Percentiles rank a stretch among this genome's conserved stretches.
Conservation (phyloP, 2,888 invertebrate genomes). For the Leistus spinibarbis region DNA sequence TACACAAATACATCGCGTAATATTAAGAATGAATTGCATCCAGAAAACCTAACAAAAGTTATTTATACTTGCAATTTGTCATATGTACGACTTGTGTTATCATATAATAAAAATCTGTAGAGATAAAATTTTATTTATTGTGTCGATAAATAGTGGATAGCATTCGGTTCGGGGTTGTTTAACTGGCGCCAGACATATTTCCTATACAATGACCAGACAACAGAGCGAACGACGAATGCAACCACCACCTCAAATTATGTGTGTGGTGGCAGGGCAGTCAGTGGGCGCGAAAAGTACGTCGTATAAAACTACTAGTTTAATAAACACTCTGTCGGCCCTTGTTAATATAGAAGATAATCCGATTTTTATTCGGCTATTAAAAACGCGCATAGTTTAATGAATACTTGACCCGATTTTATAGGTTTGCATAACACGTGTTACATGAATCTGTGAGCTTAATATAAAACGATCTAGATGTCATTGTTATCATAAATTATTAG, state of each 20-base stretch:
- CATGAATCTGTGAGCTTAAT: not conserved
- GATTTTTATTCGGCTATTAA: not conserved
- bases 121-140: constrained; percentile 35
- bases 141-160: constrained; percentile 18
- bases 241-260: not conserved
- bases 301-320: not conserved
- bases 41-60: not conserved
- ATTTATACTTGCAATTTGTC: not conserved
- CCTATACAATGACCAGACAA: not conserved
- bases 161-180: not conserved
- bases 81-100: constrained; percentile 22
- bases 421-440: not conserved
- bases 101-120: constrained; percentile 35
- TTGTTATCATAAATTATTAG: too few species aligned
- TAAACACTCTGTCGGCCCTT: not conserved
- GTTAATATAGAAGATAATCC: not conserved
- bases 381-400: not conserved
- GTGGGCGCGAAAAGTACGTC: not conserved
- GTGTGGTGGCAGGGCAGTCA: not conserved
- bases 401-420: not conserved
- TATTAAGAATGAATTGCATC: not conserved
- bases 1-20: not conserved
- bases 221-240: not conserved
- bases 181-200: not conserved
- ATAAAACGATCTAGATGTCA: not conserved